Percentiles rank a stretch among this genome's conserved stretches.
Evolutionary conservation across 2,113 vertebrate species (phyloP).

Genomic region (Tyrannus savana): DNA sequence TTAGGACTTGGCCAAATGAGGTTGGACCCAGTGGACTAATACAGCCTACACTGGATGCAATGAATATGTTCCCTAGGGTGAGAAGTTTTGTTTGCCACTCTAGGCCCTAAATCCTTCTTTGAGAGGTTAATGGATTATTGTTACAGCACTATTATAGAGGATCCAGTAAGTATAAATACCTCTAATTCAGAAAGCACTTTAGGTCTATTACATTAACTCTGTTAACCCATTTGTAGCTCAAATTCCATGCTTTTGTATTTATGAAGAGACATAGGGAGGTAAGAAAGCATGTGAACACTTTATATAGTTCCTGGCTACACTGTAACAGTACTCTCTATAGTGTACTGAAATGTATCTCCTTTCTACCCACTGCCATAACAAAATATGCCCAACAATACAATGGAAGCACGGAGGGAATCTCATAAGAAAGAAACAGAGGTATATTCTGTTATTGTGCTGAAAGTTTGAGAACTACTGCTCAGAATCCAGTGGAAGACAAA

Average conservation of each 20-base stretch:
- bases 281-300: neutral
- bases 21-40: neutral
- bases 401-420: neutral
- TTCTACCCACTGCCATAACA: neutral
- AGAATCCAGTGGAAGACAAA: neutral
- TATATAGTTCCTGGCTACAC: neutral
- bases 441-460: rapidly evolving
- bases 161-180: neutral
- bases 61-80: neutral
- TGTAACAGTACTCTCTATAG: neutral
- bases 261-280: neutral
- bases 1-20: neutral
- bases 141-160: neutral
- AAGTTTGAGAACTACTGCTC: neutral
- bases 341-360: neutral
- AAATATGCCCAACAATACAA: neutral
- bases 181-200: neutral
- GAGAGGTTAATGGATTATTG: neutral
- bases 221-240: neutral
- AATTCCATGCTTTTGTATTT: neutral
- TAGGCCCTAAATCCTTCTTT: neutral
- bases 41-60: neutral
- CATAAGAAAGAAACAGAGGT: neutral
- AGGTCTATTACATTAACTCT: neutral
- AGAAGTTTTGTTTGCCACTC: neutral